Evolutionary conservation across 2,888 invertebrate species (phyloP).

Genomic region (Notodonta dromedarius): DNA sequence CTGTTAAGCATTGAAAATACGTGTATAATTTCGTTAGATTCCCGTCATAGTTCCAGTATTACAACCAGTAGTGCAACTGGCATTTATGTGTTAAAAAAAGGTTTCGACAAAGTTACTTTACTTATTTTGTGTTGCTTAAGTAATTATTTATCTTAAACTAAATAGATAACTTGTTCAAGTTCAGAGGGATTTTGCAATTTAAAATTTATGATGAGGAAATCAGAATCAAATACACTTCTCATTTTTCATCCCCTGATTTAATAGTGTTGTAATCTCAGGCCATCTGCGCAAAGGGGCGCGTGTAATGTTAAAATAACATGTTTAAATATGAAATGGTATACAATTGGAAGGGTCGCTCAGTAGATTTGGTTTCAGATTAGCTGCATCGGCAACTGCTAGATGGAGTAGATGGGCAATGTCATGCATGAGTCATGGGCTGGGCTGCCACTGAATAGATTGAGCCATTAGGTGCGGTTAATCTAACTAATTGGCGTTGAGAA

Average conservation of each 20-base stretch:
- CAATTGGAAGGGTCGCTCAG: constrained; percentile 1
- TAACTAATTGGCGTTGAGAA: constrained; percentile 7
- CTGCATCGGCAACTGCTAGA: constrained; percentile 5
- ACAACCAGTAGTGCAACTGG: no score
- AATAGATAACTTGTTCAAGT: constrained; percentile 26
- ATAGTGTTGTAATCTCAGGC: constrained; percentile 59
- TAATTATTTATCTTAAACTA: constrained; percentile 19
- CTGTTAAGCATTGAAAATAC: constrained; percentile 5
- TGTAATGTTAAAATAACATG: constrained; percentile 32
- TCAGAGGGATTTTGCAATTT: constrained; percentile 28
- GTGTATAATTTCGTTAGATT: not conserved
- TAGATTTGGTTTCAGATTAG: constrained; percentile 3
- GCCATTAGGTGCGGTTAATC: constrained; percentile 7
- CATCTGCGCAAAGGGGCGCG: constrained; percentile 8
- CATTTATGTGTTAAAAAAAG: no score
- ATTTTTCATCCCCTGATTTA: constrained; percentile 62
- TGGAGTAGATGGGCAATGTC: not conserved
- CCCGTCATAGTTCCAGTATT: no score
- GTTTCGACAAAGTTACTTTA: not conserved
- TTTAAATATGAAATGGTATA: constrained; percentile 20
- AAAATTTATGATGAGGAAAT: constrained; percentile 39
- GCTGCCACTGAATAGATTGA: constrained; percentile 5
- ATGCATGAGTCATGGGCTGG: constrained; percentile 5
- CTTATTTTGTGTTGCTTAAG: constrained; percentile 5
- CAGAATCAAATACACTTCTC: constrained; percentile 55